Evolutionary conservation across 1,140 invertebrate species (phyloP).

Genomic region (Drosophila lacteicornis): DNA sequence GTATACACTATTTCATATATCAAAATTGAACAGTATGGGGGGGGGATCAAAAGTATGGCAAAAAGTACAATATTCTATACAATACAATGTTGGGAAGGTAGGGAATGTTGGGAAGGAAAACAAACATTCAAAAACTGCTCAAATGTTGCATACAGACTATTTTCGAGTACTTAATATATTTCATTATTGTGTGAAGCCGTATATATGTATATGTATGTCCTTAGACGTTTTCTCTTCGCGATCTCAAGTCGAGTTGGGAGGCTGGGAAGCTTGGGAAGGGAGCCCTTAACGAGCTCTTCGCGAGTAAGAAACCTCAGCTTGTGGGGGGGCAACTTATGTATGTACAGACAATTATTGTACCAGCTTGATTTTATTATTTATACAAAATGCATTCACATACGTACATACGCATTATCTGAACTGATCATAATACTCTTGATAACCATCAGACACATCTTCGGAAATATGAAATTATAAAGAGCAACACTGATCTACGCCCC

Average conservation of each 20-base stretch:
- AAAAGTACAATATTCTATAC: conserved; percentile 20
- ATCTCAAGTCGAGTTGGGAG: conserved; percentile 5
- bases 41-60: conserved; percentile 13
- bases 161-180: conserved; percentile 24
- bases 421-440: conserved; percentile 32
- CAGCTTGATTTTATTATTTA: conserved; percentile 16
- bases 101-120: not conserved
- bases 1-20: conserved; percentile 70
- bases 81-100: not conserved
- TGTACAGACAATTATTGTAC: conserved; percentile 29
- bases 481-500: conserved; percentile 17
- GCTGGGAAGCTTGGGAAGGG: not conserved
- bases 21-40: conserved; percentile 44
- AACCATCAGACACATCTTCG: conserved; percentile 37
- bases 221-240: conserved; percentile 15
- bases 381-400: conserved; percentile 46
- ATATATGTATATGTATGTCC: conserved; percentile 30
- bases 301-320: conserved; percentile 35
- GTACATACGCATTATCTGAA: conserved; percentile 31
- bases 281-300: conserved; percentile 2
- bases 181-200: conserved; percentile 34
- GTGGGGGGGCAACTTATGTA: conserved; percentile 17
- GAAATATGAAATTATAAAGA: conserved; percentile 32
- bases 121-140: conserved; percentile 28
- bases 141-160: conserved; percentile 33